Evolutionary conservation across 2,113 vertebrate species (phyloP).

Genomic region (Heterochromis multidens): DNA sequence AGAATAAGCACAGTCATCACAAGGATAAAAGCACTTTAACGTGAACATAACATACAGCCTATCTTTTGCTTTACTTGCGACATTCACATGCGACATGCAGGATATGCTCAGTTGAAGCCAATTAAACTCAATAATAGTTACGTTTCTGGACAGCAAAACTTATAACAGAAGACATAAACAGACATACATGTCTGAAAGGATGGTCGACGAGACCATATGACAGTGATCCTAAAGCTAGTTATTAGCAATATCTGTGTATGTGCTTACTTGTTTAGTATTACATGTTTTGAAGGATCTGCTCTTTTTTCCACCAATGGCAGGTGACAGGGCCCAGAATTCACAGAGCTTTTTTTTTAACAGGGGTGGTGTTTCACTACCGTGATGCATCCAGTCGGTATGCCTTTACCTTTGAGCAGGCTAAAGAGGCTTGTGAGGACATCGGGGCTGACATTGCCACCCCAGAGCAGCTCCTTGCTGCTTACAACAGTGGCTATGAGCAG

Average conservation of each 20-base stretch:
- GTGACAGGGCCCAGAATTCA: background rate
- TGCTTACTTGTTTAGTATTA: background rate
- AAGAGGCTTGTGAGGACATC: slow-evolving; percentile 81
- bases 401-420: slow-evolving; percentile 84
- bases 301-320: no score
- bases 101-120: background rate
- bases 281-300: background rate
- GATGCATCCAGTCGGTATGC: slow-evolving; percentile 85
- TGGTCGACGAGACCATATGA: background rate
- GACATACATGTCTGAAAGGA: background rate
- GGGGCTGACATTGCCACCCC: slow-evolving; percentile 87
- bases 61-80: background rate
- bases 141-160: background rate
- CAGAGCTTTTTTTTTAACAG: slow-evolving; percentile 58
- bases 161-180: no score
- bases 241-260: background rate
- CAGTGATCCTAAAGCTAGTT: background rate
- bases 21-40: background rate
- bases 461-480: slow-evolving; percentile 88
- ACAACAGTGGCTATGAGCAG: slow-evolving; percentile 87
- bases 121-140: background rate
- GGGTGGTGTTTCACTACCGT: slow-evolving; percentile 93
- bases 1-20: accelerated
- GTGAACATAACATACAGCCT: background rate
- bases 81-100: background rate